Evolutionary conservation across 1,140 invertebrate species (phyloP), one percentile per base, ranked within the genome.

Genomic region (Monochamus saltuarius): DNA sequence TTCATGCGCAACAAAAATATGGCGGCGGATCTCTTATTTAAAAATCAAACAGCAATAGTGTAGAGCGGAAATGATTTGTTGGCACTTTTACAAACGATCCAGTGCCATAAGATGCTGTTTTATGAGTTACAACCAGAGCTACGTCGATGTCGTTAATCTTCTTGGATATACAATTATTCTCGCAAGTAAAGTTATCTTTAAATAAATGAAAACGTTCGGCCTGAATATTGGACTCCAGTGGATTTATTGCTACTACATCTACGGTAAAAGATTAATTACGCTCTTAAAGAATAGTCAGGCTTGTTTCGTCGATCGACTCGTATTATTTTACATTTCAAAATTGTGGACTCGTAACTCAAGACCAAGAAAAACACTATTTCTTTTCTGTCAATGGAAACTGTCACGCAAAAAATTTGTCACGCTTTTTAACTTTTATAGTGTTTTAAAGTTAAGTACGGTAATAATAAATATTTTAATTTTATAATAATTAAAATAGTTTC

Each of bases 291-390:
- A 35, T n/a, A 51, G 19, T 51, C 49, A 38, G 29, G 34, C 29
- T 35, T 51, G 35, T 51, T 51, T 51, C 36, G 36, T 51, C 49
- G 34, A 51, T 51, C 35, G 49, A 51, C 22, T 51, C 49, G 29
- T 51, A 51, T 35, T 51, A 51, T 51, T 51, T 51, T 35, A 51
- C 49, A 37, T 51, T 51, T 51, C 36, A n/a, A 35, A 51, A n/a
- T 35, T 22, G 49, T 35, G 49, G 14, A 51, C 22, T 37, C 22
- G 29, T 51, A 37, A 51, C 9, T 51, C 49, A 36, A 35, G 49
- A 7, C 39, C 0, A 14, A 29, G 10, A 29, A 29, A 29, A 29
- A 6, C 22, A 29, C 6, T 29, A 29, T 6, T 29, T 3, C 22
- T 29, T 29, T 29, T 29, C 22, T 3, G 2, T 29, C 22, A 6